These are phyloP conservation scores for Heptranchias perlo DNA, from an alignment of 2,113 vertebrate species.

Conservation along the genomic window DNA sequence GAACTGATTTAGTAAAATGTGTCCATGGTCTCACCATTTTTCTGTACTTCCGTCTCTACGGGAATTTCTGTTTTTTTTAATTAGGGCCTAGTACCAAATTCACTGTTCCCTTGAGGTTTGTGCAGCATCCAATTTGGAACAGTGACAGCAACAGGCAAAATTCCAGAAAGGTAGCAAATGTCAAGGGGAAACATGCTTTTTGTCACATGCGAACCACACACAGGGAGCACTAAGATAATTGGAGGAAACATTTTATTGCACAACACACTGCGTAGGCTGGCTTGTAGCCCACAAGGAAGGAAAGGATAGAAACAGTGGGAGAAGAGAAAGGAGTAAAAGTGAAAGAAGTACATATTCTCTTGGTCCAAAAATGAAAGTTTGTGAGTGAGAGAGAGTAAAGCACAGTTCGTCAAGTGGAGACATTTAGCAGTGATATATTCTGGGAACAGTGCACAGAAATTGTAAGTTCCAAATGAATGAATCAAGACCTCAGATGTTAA, in stretches of 20 bases:
- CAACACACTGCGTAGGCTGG: neutral
- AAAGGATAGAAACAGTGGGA: neutral
- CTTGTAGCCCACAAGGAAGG: neutral
- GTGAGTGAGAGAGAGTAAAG: neutral
- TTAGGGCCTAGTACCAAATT: neutral
- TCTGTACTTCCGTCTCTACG: neutral
- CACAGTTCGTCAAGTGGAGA: neutral
- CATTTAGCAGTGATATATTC: neutral
- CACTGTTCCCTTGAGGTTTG: neutral
- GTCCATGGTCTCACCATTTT: neutral
- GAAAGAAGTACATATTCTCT: neutral
- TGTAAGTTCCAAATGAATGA: neutral
- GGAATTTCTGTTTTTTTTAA: neutral
- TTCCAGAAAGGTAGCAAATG: neutral
- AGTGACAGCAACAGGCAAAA: neutral
- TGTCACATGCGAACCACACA: neutral
- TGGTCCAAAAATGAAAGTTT: neutral
- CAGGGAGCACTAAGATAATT: neutral
- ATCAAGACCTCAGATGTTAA: neutral
- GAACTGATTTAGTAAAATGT: neutral
- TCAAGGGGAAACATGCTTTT: neutral
- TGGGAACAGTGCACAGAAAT: neutral
- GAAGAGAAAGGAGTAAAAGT: neutral
- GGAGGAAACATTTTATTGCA: neutral
- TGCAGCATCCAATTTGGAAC: neutral